phyloP scores from a whole-genome alignment of 2,888 invertebrate species.

The Aspidiotus rigidus region DNA sequence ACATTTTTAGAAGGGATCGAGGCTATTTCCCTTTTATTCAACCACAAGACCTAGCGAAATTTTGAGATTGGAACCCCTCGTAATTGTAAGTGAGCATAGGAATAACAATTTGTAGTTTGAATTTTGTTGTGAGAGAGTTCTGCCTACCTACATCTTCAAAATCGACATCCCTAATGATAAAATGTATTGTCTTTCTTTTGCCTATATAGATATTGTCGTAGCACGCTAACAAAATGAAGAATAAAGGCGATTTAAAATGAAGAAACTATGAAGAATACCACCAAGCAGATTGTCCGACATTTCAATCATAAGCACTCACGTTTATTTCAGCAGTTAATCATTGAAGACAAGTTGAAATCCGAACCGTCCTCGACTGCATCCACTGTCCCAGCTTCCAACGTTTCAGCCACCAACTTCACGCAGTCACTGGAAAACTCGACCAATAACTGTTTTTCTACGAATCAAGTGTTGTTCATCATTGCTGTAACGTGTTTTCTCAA shows the following conservation, averaged over 20 bases:
- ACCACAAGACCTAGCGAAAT: too few relatives aligned
- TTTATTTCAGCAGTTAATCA: not conserved
- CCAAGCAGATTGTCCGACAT: constrained; percentile 11
- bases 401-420: not conserved
- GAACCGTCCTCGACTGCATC: not conserved
- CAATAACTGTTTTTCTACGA: constrained; percentile 41
- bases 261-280: constrained; percentile 6
- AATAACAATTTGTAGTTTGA: too few relatives aligned
- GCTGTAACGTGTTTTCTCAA: constrained; percentile 42
- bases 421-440: constrained; percentile 4
- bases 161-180: too few relatives aligned
- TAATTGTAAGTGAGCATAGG: too few relatives aligned
- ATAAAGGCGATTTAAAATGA: constrained; percentile 7
- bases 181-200: too few relatives aligned
- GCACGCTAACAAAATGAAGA: too few relatives aligned
- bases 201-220: too few relatives aligned
- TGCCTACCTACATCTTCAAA: too few relatives aligned
- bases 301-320: constrained; percentile 15
- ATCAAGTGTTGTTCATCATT: constrained; percentile 41
- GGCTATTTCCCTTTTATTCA: too few relatives aligned
- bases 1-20: too few relatives aligned
- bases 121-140: too few relatives aligned
- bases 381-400: not conserved
- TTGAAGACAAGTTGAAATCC: constrained; percentile 7
- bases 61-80: too few relatives aligned